Base-by-base conservation (phyloP, 1,140 invertebrate species). In the Drosophila elegans region DNA sequence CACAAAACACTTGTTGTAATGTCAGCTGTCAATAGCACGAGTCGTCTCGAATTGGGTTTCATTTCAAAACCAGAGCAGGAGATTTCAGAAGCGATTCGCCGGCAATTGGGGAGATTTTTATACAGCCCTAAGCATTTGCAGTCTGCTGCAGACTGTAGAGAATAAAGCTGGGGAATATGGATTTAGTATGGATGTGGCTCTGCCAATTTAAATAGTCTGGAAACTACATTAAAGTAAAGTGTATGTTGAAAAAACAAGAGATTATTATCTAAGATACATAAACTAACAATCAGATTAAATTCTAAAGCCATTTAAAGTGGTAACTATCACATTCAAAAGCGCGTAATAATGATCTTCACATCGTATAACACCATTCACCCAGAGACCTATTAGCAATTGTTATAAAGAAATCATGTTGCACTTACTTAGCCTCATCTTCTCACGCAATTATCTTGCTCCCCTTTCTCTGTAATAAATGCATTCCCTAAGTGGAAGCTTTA, bases 1-100 rank as follows among this genome's bases (percentile, higher is more conserved):
- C 11, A 69, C 66, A 69, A 71, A 71, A 71, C 67, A 71, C 67
- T 71, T 71, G 67, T 71, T 71, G 67, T 71, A 71, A 69, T 69
- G 67, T 71, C 67, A 71, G 67, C 67, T 71, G 67, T 71, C 67
- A 71, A 71, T 71, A 56, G 67, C 63, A 71, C 67, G 67, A 68
- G 67, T 69, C 67, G 67, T 25, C 10, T 56, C 27, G 49, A 69
- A 71, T 69, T 71, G 49, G 49, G 51, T 42, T 71, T 13, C 51
- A 39, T 57, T 69, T 56, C 11, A 10, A 16, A 56, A 36, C 11
- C 42, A n/a, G 38, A 49, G 36, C 10, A 12, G 27, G 27, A 53
- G 49, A 10, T 27, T 64, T 41, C 46, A 36, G 10, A 12, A n/a
- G 9, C 36, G 49, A 52, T 36, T 6, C n/a, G 4, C 27, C n/a